Conservation (phyloP, 2,797 vertebrate species). For the Chaetodon trifasciatus region DNA sequence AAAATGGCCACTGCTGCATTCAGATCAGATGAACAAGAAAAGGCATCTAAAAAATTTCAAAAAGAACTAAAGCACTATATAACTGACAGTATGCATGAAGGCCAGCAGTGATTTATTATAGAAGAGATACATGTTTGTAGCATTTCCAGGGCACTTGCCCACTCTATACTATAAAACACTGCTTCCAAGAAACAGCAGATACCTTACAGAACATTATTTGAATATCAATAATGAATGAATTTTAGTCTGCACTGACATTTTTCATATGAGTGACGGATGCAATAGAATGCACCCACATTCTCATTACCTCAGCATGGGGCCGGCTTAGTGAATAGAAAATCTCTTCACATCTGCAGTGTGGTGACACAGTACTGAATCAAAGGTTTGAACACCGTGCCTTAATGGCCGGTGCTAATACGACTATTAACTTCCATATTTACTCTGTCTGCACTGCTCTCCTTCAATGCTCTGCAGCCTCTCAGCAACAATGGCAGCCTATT, state of each 20-base stretch:
- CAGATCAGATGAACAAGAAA: conserved; percentile 40
- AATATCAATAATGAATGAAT: conserved; percentile 62
- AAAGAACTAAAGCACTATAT: background rate
- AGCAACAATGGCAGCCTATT: background rate
- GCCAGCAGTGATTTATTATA: conserved; percentile 21
- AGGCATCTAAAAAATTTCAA: background rate
- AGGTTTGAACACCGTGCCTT: background rate
- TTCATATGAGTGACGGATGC: conserved; percentile 42
- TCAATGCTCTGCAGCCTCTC: background rate
- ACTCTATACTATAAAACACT: conserved; percentile 15
- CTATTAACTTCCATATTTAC: conserved; percentile 1
- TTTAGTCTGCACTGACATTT: conserved; percentile 29
- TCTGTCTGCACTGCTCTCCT: background rate
- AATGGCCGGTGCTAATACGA: background rate
- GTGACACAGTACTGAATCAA: conserved; percentile 40
- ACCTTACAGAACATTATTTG: conserved; percentile 38
- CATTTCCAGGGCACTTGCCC: conserved; percentile 11
- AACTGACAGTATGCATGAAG: background rate
- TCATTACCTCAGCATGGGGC: conserved; percentile 51
- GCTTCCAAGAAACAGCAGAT: conserved; percentile 23
- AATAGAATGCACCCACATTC: conserved; percentile 27
- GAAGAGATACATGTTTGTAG: conserved; percentile 18
- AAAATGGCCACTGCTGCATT: conserved; percentile 32
- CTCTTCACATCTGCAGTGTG: conserved; percentile 33
- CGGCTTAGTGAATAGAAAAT: conserved; percentile 13